Percentiles rank a stretch among this genome's conserved stretches.
Conservation (phyloP, 1,140 invertebrate genomes). For the Apis dorsata region DNA sequence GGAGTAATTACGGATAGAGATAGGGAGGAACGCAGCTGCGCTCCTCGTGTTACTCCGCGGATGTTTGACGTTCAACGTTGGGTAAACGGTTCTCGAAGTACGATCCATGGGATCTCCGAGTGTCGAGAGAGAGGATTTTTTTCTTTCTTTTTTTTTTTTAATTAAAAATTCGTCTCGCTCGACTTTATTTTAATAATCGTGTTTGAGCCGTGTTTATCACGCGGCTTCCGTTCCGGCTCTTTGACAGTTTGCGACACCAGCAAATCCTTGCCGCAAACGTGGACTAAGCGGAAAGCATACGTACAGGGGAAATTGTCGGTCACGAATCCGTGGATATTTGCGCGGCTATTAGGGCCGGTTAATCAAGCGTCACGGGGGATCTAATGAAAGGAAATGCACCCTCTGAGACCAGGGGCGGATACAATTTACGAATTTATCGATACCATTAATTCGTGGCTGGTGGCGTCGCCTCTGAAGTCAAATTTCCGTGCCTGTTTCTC, state of each 20-base stretch:
- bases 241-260: neutral
- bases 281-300: too few species aligned
- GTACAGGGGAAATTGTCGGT: neutral
- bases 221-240: too few species aligned
- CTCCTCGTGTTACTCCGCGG: neutral
- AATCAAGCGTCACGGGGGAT: conserved; percentile 34
- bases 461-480: conserved; percentile 21
- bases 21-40: neutral
- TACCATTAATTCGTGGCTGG: conserved; percentile 21
- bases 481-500: conserved; percentile 26
- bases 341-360: conserved; percentile 24
- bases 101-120: too few species aligned
- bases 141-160: too few species aligned
- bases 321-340: neutral
- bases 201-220: neutral
- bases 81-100: too few species aligned
- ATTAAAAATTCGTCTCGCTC: too few species aligned
- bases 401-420: conserved; percentile 26
- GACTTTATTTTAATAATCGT: too few species aligned
- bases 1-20: neutral
- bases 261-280: neutral
- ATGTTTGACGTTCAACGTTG: neutral
- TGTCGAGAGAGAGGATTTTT: too few species aligned
- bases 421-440: conserved; percentile 49
- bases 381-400: conserved; percentile 42